A percentile compares a stretch with the other conserved stretches of the same genome.
phyloP scores from a whole-genome alignment of 2,888 invertebrate genomes.

The Plebejus anna region DNA sequence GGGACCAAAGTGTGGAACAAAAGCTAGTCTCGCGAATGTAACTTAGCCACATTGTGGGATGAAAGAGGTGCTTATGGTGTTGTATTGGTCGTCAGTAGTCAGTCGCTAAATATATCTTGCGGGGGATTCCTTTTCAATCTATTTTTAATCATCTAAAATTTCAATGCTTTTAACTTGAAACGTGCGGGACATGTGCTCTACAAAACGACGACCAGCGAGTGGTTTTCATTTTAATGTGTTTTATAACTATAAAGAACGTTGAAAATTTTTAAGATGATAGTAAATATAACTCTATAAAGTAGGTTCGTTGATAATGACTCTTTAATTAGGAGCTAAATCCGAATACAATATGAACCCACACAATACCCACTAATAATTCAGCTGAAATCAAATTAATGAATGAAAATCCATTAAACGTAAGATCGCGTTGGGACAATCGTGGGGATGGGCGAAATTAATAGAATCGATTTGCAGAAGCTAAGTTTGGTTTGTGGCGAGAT shows the following conservation, averaged over 20 bases:
- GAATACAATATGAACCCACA: background rate
- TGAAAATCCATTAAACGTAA: background rate
- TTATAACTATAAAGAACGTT: background rate
- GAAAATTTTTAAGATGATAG: background rate
- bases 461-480: slow-evolving; percentile 55
- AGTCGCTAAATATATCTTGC: slow-evolving; percentile 26
- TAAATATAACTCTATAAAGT: background rate
- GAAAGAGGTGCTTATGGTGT: slow-evolving; percentile 43
- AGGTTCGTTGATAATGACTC: background rate
- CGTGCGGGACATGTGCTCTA: slow-evolving; percentile 8
- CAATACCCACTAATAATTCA: slow-evolving; percentile 6
- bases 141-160: slow-evolving; percentile 28
- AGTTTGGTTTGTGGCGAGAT: slow-evolving; percentile 58
- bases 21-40: slow-evolving; percentile 35
- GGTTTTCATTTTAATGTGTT: background rate
- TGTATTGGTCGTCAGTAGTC: slow-evolving; percentile 41
- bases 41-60: slow-evolving; percentile 35
- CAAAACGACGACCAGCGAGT: background rate
- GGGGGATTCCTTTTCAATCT: slow-evolving; percentile 25
- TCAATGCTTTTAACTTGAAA: slow-evolving; percentile 12
- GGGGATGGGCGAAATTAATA: slow-evolving; percentile 47
- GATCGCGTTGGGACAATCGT: slow-evolving; percentile 1
- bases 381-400: slow-evolving; percentile 16
- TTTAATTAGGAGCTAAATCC: background rate
- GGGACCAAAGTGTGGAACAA: background rate